Percentiles rank a stretch among this genome's conserved stretches.
Evolutionary conservation across 2,888 invertebrate species (phyloP).

Genomic region (Cantharis rustica): DNA sequence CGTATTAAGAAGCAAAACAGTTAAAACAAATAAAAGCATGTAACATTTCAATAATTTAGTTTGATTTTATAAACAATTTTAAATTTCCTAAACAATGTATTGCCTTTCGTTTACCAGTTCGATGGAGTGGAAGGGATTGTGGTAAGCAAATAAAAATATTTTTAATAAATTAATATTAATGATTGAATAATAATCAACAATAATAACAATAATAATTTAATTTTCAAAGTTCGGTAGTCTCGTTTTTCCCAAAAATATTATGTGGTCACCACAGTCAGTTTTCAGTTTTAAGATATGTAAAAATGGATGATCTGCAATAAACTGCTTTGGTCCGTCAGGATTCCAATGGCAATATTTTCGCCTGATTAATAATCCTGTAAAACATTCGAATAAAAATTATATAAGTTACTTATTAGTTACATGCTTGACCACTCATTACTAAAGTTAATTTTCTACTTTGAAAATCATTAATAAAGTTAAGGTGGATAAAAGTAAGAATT

Average conservation of each 20-base stretch:
- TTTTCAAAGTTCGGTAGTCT: not conserved
- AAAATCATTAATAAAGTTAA: not conserved
- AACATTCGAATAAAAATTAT: not conserved
- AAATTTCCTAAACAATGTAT: too few relatives aligned
- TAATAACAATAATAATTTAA: too few relatives aligned
- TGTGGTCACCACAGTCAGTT: not conserved
- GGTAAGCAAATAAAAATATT: too few relatives aligned
- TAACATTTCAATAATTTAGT: too few relatives aligned
- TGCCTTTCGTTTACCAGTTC: too few relatives aligned
- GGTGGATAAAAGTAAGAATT: too few relatives aligned
- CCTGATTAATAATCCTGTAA: not conserved
- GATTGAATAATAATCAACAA: too few relatives aligned
- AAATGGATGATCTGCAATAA: not conserved
- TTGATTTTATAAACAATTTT: too few relatives aligned
- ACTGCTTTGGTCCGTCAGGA: not conserved
- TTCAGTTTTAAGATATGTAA: not conserved
- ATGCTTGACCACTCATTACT: not conserved
- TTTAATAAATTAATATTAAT: too few relatives aligned
- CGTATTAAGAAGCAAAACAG: not conserved
- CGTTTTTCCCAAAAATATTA: not conserved
- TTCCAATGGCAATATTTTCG: not conserved
- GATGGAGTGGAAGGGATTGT: too few relatives aligned
- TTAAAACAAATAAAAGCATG: not conserved
- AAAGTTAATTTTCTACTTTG: not conserved
- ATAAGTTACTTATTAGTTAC: not conserved